Evolutionary conservation across 2,797 vertebrate genomes (phyloP), one percentile per base, ranked within the genome.

Genomic region (Gymnoscopelus braueri): DNA sequence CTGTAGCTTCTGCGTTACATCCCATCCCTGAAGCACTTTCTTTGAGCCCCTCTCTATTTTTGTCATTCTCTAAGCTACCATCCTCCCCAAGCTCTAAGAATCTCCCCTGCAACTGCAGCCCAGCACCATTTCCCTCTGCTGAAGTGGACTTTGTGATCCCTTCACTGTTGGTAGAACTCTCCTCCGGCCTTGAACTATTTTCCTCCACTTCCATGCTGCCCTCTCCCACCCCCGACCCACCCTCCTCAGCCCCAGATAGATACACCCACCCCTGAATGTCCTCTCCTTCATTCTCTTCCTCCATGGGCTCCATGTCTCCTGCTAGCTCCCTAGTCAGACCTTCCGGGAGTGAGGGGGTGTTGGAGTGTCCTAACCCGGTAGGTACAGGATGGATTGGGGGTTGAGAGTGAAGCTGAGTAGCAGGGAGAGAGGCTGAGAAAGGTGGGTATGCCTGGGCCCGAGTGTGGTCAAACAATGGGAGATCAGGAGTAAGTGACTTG

Each of bases 221-320:
- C 3, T 63, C 49, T 26, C 1, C 32, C 4, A 19, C 23, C 1
- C 7, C 5, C 2, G 57, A 29, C 23, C 39, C 0, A 51, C n/a
- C 26, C 9, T 24, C 73, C 19, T 19, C 13, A 23, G 19, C 13
- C 14, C 49, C 70, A 2, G 61, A 26, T 2, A 70, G 24, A 32
- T 77, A 67, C 44, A 65, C 68, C 63, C 54, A 76, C 9, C 60
- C 72, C 51, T 63, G 63, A 60, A 60, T 24, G 4, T 71, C 77
- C 15, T 74, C 70, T 13, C 70, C 50, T 3, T 51, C 50, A 2
- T 67, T 4, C 3, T 65, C 66, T 4, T 76, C 65, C 59, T 71
- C 65, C 0, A 3, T 3, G 4, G 32, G 0, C 5, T 2, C 49
- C 44, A 8, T 50, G 7, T 44, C 26, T 67, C 59, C 72, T 51